These are phyloP conservation scores for Peromyscus polionotus DNA, from an alignment of 2,113 vertebrate genomes.

Conservation along the genomic window DNA sequence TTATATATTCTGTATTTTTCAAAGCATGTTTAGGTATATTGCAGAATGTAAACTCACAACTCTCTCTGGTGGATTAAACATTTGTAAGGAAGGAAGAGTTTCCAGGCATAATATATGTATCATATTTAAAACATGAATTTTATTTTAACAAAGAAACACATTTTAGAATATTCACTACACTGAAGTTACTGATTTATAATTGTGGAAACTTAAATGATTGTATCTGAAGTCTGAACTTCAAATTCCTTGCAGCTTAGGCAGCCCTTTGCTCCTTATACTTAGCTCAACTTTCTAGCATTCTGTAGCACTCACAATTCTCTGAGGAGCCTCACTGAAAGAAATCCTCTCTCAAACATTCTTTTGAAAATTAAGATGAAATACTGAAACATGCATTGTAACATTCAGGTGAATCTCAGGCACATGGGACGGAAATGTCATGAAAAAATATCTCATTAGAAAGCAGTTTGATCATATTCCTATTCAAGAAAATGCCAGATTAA, in stretches of 20 bases:
- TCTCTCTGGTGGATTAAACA: background rate
- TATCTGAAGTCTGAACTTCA: background rate
- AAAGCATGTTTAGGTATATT: background rate
- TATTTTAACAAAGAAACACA: slow-evolving; percentile 48
- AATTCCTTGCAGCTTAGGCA: background rate
- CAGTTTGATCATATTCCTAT: background rate
- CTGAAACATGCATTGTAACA: background rate
- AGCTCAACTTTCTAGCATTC: background rate
- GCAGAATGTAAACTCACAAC: background rate
- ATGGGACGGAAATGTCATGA: background rate
- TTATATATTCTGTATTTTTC: background rate
- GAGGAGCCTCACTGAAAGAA: background rate
- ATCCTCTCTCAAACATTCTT: background rate
- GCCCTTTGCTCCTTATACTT: background rate
- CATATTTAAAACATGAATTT: slow-evolving; percentile 49
- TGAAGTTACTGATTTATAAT: background rate
- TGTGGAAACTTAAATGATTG: background rate
- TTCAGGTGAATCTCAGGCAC: background rate
- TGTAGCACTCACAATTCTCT: background rate
- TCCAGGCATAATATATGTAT: background rate
- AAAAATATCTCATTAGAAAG: background rate
- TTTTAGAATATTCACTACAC: slow-evolving; percentile 38
- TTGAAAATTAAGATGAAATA: background rate
- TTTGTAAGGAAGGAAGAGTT: slow-evolving; percentile 14
- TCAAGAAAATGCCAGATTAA: no score